phyloP scores from a whole-genome alignment of 2,113 vertebrate species.

The Cnemophilus loriae region DNA sequence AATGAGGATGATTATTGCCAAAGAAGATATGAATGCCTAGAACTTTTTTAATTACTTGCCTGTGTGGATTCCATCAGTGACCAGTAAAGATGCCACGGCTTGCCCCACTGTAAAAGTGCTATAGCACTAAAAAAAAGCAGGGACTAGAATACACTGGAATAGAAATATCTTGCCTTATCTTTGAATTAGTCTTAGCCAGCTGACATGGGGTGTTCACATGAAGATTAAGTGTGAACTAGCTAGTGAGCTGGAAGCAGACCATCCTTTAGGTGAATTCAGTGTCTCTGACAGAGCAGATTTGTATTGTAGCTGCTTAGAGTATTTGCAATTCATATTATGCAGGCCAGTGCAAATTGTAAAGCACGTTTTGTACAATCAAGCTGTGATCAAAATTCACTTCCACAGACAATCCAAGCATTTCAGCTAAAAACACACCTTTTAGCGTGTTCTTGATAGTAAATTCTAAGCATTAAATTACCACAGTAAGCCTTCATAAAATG shows the following conservation, averaged over 20 bases:
- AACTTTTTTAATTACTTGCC: background rate
- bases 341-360: background rate
- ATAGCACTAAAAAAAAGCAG: background rate
- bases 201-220: background rate
- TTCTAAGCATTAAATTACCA: background rate
- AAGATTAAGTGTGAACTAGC: background rate
- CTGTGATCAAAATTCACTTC: background rate
- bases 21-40: background rate
- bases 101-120: background rate
- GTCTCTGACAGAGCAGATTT: background rate
- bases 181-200: background rate
- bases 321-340: conserved; percentile 12
- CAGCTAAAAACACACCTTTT: background rate
- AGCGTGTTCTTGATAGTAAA: background rate
- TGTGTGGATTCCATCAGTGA: background rate
- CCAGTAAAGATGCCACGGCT: background rate
- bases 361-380: conserved; percentile 4
- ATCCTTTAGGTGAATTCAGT: background rate
- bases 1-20: background rate
- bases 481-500: background rate
- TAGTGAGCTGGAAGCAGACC: background rate
- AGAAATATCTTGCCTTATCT: background rate
- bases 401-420: background rate
- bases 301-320: background rate
- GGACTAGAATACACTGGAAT: background rate